phyloP scores from a whole-genome alignment of 2,888 invertebrate species.

The Neocrepidodera transversa region DNA sequence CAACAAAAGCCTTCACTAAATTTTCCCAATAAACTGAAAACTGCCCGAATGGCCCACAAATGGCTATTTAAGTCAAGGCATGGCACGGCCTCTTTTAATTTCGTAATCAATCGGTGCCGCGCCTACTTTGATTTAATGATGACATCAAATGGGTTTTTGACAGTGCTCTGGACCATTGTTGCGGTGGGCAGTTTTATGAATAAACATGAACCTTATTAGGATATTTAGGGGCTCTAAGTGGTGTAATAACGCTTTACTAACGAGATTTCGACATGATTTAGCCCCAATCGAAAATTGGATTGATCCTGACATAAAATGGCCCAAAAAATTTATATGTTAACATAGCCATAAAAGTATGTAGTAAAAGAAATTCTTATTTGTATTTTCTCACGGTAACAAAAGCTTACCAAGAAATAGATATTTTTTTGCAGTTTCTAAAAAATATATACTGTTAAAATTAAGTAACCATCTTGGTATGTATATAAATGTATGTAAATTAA shows the following conservation, averaged over 20 bases:
- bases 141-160: slow-evolving; percentile 46
- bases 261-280: slow-evolving; percentile 45
- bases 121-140: slow-evolving; percentile 47
- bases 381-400: too few relatives aligned
- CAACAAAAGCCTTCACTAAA: slow-evolving; percentile 11
- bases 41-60: neutral
- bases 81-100: slow-evolving; percentile 35
- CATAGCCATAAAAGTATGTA: too few relatives aligned
- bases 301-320: slow-evolving; percentile 1
- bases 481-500: too few relatives aligned
- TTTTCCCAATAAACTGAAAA: slow-evolving; percentile 21
- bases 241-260: slow-evolving; percentile 40
- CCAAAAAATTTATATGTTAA: too few relatives aligned
- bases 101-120: slow-evolving; percentile 46
- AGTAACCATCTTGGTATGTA: too few relatives aligned
- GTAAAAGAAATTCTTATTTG: too few relatives aligned
- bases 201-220: slow-evolving; percentile 48
- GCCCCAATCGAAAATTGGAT: slow-evolving; percentile 25
- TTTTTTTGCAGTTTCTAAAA: too few relatives aligned
- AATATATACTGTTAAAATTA: too few relatives aligned
- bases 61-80: slow-evolving; percentile 22
- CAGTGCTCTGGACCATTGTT: slow-evolving; percentile 44
- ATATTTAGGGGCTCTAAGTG: slow-evolving; percentile 39
- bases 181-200: slow-evolving; percentile 46
- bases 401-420: too few relatives aligned